Conservation (phyloP, 53 echinoderm and acorn worm species). For the Temnopleurus reevesii region DNA sequence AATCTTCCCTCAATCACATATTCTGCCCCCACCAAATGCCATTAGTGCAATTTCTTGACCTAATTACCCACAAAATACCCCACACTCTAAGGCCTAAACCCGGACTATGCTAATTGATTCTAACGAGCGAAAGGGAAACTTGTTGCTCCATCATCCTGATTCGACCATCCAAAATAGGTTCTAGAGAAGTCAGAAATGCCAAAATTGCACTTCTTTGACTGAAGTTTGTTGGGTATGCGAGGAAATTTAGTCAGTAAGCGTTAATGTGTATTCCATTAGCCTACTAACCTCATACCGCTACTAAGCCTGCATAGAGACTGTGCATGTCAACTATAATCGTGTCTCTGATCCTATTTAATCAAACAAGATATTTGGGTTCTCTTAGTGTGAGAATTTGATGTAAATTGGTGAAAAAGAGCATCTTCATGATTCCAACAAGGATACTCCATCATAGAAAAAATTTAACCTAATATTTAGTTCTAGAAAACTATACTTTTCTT, state of each 20-base stretch:
- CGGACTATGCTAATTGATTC: conserved; percentile 9
- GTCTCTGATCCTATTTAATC: neutral
- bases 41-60: conserved; percentile 40
- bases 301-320: neutral
- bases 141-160: conserved; percentile 43
- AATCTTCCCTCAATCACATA: neutral
- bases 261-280: conserved; percentile 19
- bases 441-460: too few relatives aligned
- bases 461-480: too few relatives aligned
- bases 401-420: neutral
- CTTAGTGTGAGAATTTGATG: conserved; percentile 23
- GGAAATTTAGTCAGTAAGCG: conserved; percentile 25
- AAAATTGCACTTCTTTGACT: neutral
- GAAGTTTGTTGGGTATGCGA: neutral
- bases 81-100: neutral
- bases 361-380: conserved; percentile 30
- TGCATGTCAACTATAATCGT: neutral
- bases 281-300: conserved; percentile 48
- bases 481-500: too few relatives aligned
- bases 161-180: neutral
- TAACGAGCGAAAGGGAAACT: neutral
- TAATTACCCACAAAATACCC: neutral
- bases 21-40: neutral
- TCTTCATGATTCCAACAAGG: neutral
- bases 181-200: neutral